Evolutionary conservation across 2,797 vertebrate genomes (phyloP), one percentile per base, ranked within the genome.

Genomic region (Petrocephalus schoutedeni): DNA sequence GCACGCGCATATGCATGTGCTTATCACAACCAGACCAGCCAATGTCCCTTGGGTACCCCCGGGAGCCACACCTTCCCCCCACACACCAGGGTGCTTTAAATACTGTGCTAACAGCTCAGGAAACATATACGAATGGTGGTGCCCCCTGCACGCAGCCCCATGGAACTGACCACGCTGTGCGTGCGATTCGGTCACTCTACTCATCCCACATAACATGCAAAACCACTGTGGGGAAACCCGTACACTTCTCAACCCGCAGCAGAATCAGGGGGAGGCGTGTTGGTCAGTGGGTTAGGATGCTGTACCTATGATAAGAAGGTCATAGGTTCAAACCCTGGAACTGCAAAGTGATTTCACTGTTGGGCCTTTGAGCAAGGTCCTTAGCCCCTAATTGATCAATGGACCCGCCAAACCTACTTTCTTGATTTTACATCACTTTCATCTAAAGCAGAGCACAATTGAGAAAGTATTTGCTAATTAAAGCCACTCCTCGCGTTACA

Each of bases 1-100:
- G 56, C 45, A 61, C 21, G 57, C 88, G 89, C 86, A 89, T 91
- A 91, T 57, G 86, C 77, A 87, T 87, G 28, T 92, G 92, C 93
- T 94, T 92, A 94, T 92, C 57, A 56, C 91, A 91, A 88, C 91
- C 94, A 95, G 94, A 92, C 93, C 92, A 93, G 90, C 93, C 90
- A 93, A 88, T 16, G 36, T 10, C 54, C 23, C 53, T 21, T 2
- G 14, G 28, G 83, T 4, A 59, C 61, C 92, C 94, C 93, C 91
- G 90, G 94, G 94, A 94, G 92, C 89, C 89, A 88, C 87, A 71
- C 77, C 36, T 57, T 88, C 88, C 89, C 84, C 71, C 89, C 88
- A 51, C 23, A 9, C 3, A n/a, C n/a, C 4, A 57, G 21, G 2
- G 21, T 56, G 77, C 14, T 32, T 86, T 67, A 56, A 83, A 54